Percentiles rank a stretch among this genome's conserved stretches.
Evolutionary conservation across 2,888 invertebrate species (phyloP).

Genomic region (Muschampia plurimacula): DNA sequence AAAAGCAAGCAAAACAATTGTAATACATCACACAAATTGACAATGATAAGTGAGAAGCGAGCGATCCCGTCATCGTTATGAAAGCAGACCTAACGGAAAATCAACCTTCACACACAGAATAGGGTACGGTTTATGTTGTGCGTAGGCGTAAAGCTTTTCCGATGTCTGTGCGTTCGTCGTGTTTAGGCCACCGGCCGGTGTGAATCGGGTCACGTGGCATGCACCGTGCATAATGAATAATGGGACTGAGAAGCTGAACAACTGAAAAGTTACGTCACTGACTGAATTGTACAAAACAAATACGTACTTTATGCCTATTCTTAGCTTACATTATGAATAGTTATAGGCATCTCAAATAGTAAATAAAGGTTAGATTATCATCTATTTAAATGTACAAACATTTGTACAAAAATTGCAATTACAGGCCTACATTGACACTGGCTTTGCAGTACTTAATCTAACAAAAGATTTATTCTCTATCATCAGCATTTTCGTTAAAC

Average conservation of each 20-base stretch:
- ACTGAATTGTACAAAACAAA: background rate
- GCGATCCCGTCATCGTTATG: slow-evolving; percentile 70
- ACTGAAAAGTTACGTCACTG: background rate
- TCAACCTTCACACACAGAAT: slow-evolving; percentile 61
- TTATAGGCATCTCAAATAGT: background rate
- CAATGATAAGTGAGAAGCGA: slow-evolving; percentile 83
- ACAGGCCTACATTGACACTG: no score
- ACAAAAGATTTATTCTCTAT: no score
- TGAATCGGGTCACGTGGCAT: slow-evolving; percentile 81
- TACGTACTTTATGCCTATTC: background rate
- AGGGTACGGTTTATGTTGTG: slow-evolving; percentile 62
- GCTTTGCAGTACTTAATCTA: no score
- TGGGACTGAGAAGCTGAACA: slow-evolving; percentile 43
- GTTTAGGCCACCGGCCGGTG: slow-evolving; percentile 71
- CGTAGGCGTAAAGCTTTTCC: slow-evolving; percentile 68
- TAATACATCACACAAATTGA: slow-evolving; percentile 67
- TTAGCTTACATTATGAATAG: background rate
- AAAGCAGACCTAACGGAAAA: slow-evolving; percentile 76
- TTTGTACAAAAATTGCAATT: background rate
- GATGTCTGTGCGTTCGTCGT: slow-evolving; percentile 64
- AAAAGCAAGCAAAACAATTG: slow-evolving; percentile 83
- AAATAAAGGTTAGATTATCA: background rate
- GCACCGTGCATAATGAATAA: slow-evolving; percentile 50
- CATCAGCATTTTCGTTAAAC: no score
- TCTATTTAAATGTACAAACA: background rate